phyloP scores from a whole-genome alignment of 2,113 vertebrate genomes.

The Gadus chalcogrammus region DNA sequence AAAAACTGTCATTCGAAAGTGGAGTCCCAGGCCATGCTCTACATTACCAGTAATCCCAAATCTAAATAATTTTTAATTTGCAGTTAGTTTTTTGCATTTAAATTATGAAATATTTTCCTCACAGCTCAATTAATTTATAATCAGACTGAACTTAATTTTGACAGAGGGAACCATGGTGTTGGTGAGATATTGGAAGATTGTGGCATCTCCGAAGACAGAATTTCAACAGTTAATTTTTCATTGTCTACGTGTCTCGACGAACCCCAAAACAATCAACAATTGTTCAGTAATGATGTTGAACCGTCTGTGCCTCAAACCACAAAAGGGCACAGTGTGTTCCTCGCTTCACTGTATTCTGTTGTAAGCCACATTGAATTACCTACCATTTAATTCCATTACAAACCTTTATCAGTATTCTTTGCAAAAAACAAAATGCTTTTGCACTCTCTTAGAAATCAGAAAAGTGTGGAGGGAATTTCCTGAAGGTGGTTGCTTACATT shows the following conservation, averaged over 20 bases:
- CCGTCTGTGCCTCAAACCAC: conserved; percentile 49
- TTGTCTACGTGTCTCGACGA: conserved; percentile 36
- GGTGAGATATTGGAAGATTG: conserved; percentile 16
- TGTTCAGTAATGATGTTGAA: conserved; percentile 39
- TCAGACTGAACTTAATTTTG: background rate
- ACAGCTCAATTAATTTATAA: too few species aligned
- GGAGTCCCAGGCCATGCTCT: conserved; percentile 37
- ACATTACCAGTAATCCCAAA: conserved; percentile 27
- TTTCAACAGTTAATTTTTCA: conserved; percentile 25
- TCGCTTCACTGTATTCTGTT: conserved; percentile 45
- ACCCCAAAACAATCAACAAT: accelerated
- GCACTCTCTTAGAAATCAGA: background rate
- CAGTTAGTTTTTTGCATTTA: background rate
- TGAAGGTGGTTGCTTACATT: conserved; percentile 41
- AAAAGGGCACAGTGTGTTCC: conserved; percentile 53
- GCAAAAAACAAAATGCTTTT: background rate
- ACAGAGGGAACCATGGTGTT: background rate
- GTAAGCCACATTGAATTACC: too few species aligned
- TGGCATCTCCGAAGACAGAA: conserved; percentile 34
- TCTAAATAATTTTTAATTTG: accelerated
- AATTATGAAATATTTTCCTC: too few species aligned
- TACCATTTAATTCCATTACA: too few species aligned
- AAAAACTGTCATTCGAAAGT: conserved; percentile 42
- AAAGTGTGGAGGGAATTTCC: background rate
- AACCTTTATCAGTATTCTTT: too few species aligned